Evolutionary conservation across 2,113 vertebrate species (phyloP).

Genomic region (Mugil cephalus): DNA sequence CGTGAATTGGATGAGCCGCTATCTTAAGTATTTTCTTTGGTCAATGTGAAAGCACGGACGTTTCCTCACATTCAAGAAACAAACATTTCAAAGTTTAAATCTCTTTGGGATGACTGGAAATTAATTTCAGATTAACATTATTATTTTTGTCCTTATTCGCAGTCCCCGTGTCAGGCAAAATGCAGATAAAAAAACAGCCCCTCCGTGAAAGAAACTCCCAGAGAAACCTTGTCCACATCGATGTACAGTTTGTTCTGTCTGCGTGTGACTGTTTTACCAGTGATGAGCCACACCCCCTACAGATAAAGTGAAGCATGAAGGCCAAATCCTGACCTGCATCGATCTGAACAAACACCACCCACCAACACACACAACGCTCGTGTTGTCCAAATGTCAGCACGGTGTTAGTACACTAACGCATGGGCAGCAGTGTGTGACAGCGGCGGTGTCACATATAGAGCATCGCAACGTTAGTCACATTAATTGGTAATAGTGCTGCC

Average conservation of each 20-base stretch:
- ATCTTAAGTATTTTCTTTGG: background rate
- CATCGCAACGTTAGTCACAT: constrained; percentile 9
- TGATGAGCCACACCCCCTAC: constrained; percentile 36
- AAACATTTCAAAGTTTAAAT: background rate
- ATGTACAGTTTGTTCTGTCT: constrained; percentile 16
- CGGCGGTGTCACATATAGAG: constrained; percentile 7
- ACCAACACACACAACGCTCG: background rate
- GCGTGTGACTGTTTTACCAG: constrained; percentile 35
- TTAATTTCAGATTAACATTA: constrained; percentile 7
- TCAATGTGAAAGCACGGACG: background rate
- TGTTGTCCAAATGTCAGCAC: constrained; percentile 37
- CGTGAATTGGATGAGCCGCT: background rate
- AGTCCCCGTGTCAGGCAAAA: constrained; percentile 15
- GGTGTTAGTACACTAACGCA: constrained; percentile 28
- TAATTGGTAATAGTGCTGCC: background rate
- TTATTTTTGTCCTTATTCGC: constrained; percentile 10
- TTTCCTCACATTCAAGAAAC: background rate
- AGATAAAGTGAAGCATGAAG: constrained; percentile 69
- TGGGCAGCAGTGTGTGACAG: constrained; percentile 39
- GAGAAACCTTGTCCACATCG: constrained; percentile 20
- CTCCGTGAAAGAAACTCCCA: constrained; percentile 10
- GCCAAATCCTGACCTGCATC: constrained; percentile 62
- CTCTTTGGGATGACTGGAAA: background rate
- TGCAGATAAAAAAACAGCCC: background rate
- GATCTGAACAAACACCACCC: constrained; percentile 58